Conservation (phyloP, 64 coral and sea anemone genomes). For the Stichodactyla mertensii region DNA sequence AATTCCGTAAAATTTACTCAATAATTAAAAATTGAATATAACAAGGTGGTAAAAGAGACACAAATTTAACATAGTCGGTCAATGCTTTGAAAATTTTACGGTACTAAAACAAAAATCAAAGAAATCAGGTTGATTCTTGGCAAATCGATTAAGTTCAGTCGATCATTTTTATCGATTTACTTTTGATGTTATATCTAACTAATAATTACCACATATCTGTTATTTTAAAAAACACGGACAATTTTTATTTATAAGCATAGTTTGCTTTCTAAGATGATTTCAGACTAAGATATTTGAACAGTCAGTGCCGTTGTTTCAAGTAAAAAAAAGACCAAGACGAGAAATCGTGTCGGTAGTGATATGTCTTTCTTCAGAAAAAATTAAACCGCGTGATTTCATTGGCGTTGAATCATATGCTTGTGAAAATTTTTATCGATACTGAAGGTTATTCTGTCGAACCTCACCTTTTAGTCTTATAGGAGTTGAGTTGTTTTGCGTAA, state of each 20-base stretch:
- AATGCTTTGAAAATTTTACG: background rate
- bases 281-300: background rate
- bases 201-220: background rate
- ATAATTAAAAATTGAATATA: background rate
- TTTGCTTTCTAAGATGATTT: background rate
- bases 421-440: no score
- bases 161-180: background rate
- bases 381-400: no score
- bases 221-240: background rate
- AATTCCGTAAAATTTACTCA: background rate
- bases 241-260: background rate
- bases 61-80: background rate
- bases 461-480: background rate
- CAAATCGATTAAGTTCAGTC: no score
- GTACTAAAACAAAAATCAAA: background rate
- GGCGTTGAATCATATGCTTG: no score
- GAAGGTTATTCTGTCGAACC: background rate
- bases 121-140: no score
- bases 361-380: no score
- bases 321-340: no score
- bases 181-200: no score
- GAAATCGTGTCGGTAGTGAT: no score
- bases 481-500: background rate
- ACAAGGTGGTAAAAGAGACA: background rate
- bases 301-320: background rate